Conservation (phyloP, 2,888 invertebrate genomes). For the Agrotis segetum region DNA sequence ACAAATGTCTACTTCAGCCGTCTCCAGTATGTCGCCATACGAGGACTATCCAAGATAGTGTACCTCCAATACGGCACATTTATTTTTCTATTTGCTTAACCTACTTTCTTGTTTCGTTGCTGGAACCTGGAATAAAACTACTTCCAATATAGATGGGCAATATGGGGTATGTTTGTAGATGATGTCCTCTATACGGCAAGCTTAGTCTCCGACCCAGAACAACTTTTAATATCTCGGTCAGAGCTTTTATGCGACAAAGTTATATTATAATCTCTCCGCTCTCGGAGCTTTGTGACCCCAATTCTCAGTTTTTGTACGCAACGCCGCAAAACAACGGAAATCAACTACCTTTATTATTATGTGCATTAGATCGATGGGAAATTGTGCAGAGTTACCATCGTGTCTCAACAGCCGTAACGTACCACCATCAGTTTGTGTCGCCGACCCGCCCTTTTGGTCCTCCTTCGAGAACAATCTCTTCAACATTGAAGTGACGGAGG, state of each 20-base stretch:
- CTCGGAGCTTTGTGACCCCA: background rate
- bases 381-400: conserved; percentile 49
- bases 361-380: conserved; percentile 18
- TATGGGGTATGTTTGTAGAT: conserved; percentile 4
- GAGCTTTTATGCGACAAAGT: conserved; percentile 3
- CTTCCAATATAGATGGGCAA: background rate
- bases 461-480: conserved; percentile 95
- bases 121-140: background rate
- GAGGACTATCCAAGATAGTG: background rate
- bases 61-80: background rate
- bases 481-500: conserved; percentile 95
- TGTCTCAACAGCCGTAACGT: conserved; percentile 61
- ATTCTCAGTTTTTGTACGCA: background rate
- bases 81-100: conserved; percentile 17
- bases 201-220: background rate
- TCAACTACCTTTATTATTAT: conserved; percentile 15
- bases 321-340: conserved; percentile 12
- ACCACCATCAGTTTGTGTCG: conserved; percentile 88
- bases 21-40: background rate
- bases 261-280: background rate
- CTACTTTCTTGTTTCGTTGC: background rate
- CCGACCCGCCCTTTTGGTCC: conserved; percentile 86
- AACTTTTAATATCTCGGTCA: background rate
- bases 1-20: background rate
- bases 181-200: conserved; percentile 15